Evolutionary conservation across 1,140 invertebrate species (phyloP), one percentile per base, ranked within the genome.

Genomic region (Drosophila kikkawai): DNA sequence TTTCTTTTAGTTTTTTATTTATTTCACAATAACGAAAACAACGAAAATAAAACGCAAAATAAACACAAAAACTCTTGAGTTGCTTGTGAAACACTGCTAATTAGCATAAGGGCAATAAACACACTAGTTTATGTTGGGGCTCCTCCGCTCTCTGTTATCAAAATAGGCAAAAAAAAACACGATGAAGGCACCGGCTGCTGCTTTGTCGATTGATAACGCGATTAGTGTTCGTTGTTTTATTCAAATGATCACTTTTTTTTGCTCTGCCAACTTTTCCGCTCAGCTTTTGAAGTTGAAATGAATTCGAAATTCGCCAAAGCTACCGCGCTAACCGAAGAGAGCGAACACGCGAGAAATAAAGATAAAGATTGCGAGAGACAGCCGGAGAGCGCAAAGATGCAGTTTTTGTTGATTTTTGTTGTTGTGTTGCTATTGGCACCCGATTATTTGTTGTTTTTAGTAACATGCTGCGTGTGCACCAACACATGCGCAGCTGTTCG

Each of bases 321-420:
- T 42, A 76, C 44, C 68, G 55, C 77, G 64, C 71, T 55, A 65
- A 66, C 34, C 66, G 64, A 61, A 13, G 45, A 56, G 63, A 34
- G 50, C 19, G 41, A 26, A 15, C 34, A n/a, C 44, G 37, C 45
- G 12, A 39, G 29, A 3, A 36, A 19, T 26, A 48, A 36, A 34
- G 63, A 19, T 55, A 12, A 45, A 67, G 61, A 66, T 56, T 56
- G 53, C 36, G 63, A 32, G 59, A 47, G 37, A 47, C 47, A 17
- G n/a, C 55, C 39, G 19, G 59, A 51, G 73, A 60, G 44, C 42
- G 44, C 36, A 56, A 56, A 69, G 67, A 63, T 73, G 58, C 53
- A 64, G 29, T 75, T 79, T 65, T 67, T 82, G 80, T 88, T 88
- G 70, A 84, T 87, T 87, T 75, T 78, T 80, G 75, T 88, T 88